Conservation (phyloP, 92 coral and sea anemone genomes). For the Diadumene lineata region DNA sequence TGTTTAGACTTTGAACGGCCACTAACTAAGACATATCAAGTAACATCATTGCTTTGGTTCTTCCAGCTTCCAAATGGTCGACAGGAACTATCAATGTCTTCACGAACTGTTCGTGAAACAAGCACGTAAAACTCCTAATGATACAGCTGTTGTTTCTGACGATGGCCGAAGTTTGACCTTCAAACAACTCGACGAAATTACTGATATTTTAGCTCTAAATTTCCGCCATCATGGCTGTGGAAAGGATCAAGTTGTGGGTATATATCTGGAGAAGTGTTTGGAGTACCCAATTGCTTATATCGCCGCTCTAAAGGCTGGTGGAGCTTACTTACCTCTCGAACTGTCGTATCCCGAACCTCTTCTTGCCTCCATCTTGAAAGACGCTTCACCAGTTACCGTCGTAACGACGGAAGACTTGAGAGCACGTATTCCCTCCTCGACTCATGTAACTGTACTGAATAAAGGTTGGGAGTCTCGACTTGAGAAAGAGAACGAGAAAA, state of each 20-base stretch:
- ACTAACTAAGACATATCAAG: background rate
- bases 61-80: slow-evolving; percentile 52
- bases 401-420: slow-evolving; percentile 54
- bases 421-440: slow-evolving; percentile 56
- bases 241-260: slow-evolving; percentile 71
- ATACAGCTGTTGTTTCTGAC: slow-evolving; percentile 69
- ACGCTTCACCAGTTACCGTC: slow-evolving; percentile 70
- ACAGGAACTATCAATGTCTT: slow-evolving; percentile 73
- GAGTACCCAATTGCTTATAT: slow-evolving; percentile 81
- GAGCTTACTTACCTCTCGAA: slow-evolving; percentile 81
- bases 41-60: slow-evolving; percentile 1
- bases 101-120: slow-evolving; percentile 77
- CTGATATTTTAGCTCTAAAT: slow-evolving; percentile 61
- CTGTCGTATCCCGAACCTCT: slow-evolving; percentile 72
- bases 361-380: slow-evolving; percentile 68
- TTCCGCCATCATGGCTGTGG: slow-evolving; percentile 77
- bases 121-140: slow-evolving; percentile 63
- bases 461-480: slow-evolving; percentile 73
- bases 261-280: slow-evolving; percentile 67
- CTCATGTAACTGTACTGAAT: slow-evolving; percentile 45
- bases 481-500: slow-evolving; percentile 49
- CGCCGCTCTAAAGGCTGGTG: slow-evolving; percentile 81
- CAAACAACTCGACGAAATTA: slow-evolving; percentile 61
- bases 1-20: slow-evolving; percentile 4
- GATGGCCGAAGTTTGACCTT: slow-evolving; percentile 76